Base-by-base conservation (phyloP, 2,797 vertebrate genomes). In the Balearica regulorum region DNA sequence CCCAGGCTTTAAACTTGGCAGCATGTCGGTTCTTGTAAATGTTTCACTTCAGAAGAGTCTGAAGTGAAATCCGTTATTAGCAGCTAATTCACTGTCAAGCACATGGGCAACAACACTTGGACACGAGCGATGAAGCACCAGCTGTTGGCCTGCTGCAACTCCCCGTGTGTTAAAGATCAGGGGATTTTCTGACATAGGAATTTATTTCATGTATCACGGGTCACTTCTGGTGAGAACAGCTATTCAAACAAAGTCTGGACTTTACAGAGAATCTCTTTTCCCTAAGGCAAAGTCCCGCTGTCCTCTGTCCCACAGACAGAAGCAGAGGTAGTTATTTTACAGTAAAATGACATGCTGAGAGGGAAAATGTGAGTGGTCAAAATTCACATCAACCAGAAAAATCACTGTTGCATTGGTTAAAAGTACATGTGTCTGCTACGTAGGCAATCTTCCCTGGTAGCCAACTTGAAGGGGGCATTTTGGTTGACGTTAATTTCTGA, bases 1-100 rank as follows among this genome's bases (percentile, higher is more conserved):
- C 73, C 55, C 54, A 93, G 93, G 83, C 66, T 96, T 97, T 96
- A 95, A 94, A 97, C 89, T 84, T 96, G 96, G 97, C 92, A 97
- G 87, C 83, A 69, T 15, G 72, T 96, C 57, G 14, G 78, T 95
- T 94, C 96, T 92, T 94, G 77, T 96, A 79, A 94, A 73, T 80
- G 94, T 83, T 91, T 91, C 86, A 90, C 95, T 95, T 88, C 85
- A 72, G 46, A 58, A 69, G 71, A 83, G 76, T 29, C 92, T 95
- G 93, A 53, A 53, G 51, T 53, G 43, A 35, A 89, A 89, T 93
- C 95, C 91, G 70, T 97, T 97, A 96, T 94, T 95, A 96, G 91
- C 93, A 96, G 66, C 93, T 93, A 94, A 96, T 96, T 97, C 93
- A 97, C 87, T 95, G 90, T 78, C 87, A 94, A 85, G 70, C 93